These are phyloP conservation scores for Trogon surrucura DNA, from an alignment of 2,113 vertebrate species.

Conservation along the genomic window DNA sequence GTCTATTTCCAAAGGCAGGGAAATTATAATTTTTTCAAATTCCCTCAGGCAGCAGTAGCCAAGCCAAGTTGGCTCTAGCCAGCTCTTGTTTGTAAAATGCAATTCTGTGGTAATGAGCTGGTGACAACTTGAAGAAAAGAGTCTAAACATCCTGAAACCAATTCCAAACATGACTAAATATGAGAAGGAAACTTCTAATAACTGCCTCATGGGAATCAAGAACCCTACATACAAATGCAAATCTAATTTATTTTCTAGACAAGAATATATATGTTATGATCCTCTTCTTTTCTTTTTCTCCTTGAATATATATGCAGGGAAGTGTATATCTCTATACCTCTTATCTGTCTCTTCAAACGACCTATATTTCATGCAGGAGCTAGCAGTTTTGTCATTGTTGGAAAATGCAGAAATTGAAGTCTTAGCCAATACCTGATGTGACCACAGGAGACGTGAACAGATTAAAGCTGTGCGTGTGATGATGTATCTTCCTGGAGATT, in stretches of 20 bases:
- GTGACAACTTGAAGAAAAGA: slow-evolving; percentile 73
- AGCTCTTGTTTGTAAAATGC: slow-evolving; percentile 74
- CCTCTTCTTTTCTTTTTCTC: background rate
- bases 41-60: slow-evolving; percentile 59
- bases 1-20: slow-evolving; percentile 62
- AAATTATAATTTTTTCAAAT: slow-evolving; percentile 67
- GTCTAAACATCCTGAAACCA: slow-evolving; percentile 72
- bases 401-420: slow-evolving; percentile 10
- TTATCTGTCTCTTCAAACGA: slow-evolving; percentile 21
- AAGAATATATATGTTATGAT: background rate
- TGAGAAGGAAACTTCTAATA: slow-evolving; percentile 43
- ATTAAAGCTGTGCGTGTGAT: background rate
- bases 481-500: background rate
- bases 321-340: background rate
- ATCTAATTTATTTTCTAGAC: background rate
- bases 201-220: slow-evolving; percentile 12
- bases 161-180: slow-evolving; percentile 71
- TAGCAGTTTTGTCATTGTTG: slow-evolving; percentile 20
- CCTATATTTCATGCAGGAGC: slow-evolving; percentile 4
- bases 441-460: background rate
- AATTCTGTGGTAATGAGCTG: slow-evolving; percentile 78
- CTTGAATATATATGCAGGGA: background rate
- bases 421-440: slow-evolving; percentile 34
- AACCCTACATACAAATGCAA: background rate
- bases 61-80: slow-evolving; percentile 69